Conservation (phyloP, 2,797 vertebrate genomes). For the Acanthurus tractus region DNA sequence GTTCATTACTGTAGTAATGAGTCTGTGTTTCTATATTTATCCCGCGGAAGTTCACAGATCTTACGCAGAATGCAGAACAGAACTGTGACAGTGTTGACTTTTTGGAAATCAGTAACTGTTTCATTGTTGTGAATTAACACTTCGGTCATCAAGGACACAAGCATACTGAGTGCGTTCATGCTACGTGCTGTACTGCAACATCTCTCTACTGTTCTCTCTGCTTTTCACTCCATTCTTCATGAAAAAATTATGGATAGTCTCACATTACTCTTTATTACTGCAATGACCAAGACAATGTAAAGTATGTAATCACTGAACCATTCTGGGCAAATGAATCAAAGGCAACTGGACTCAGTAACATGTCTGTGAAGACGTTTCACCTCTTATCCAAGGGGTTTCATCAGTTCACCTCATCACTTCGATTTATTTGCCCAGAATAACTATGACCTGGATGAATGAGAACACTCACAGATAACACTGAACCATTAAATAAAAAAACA, state of each 20-base stretch:
- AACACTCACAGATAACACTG: too few relatives aligned
- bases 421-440: too few relatives aligned
- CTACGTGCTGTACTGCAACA: not conserved
- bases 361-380: too few relatives aligned
- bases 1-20: constrained; percentile 66
- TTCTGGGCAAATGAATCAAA: too few relatives aligned
- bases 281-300: not conserved
- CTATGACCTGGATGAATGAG: too few relatives aligned
- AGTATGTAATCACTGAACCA: not conserved
- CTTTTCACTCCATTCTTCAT: not conserved
- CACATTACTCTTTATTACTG: not conserved
- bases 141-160: constrained; percentile 29
- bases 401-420: too few relatives aligned
- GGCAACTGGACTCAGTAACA: too few relatives aligned
- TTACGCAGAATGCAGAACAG: constrained; percentile 21
- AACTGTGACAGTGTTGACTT: constrained; percentile 42
- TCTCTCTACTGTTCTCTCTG: not conserved
- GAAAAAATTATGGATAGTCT: not conserved
- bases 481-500: not conserved
- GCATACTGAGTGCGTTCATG: not conserved
- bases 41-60: constrained; percentile 15
- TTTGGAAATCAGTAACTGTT: constrained; percentile 69
- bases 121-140: constrained; percentile 57
- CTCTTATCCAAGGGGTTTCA: too few relatives aligned
- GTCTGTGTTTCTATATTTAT: constrained; percentile 59